Percentiles rank a stretch among this genome's conserved stretches.
These are phyloP conservation scores for Picus viridis DNA, from an alignment of 2,797 vertebrate species.

Conservation along the genomic window DNA sequence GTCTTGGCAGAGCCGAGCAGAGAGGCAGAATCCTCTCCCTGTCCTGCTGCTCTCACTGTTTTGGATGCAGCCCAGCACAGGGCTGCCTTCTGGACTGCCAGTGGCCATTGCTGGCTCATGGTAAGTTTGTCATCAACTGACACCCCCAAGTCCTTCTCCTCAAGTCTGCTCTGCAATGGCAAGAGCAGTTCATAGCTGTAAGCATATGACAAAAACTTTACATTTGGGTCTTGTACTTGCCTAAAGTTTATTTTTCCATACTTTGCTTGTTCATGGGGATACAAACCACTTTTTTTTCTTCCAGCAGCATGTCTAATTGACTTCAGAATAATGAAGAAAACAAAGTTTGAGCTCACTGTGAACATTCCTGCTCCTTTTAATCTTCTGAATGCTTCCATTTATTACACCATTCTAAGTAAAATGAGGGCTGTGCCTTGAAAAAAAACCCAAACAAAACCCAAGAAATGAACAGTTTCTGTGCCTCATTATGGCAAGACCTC, in stretches of 20 bases:
- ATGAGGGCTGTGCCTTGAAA: conserved; percentile 16
- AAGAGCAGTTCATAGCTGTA: neutral
- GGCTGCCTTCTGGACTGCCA: too few relatives aligned
- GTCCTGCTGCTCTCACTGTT: too few relatives aligned
- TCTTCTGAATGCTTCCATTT: conserved; percentile 51
- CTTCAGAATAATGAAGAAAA: conserved; percentile 56
- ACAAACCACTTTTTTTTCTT: conserved; percentile 11
- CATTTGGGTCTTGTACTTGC: conserved; percentile 27
- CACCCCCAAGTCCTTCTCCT: too few relatives aligned
- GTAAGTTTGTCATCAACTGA: too few relatives aligned
- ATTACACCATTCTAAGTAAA: conserved; percentile 4
- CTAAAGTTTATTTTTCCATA: neutral
- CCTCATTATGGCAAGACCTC: conserved; percentile 40
- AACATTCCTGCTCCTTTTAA: conserved; percentile 39
- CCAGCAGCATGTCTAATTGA: conserved; percentile 49
- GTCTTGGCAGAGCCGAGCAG: too few relatives aligned
- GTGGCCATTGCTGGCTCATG: too few relatives aligned
- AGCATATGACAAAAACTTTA: neutral
- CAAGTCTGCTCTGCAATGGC: neutral
- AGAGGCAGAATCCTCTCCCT: too few relatives aligned
- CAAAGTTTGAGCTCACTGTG: conserved; percentile 6
- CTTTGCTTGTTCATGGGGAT: neutral
- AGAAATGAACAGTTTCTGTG: conserved; percentile 31
- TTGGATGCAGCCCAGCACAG: too few relatives aligned
- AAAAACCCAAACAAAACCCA: neutral